Percentiles rank a stretch among this genome's conserved stretches.
These are phyloP conservation scores for Hirtodrosophila histrioides DNA, from an alignment of 2,888 invertebrate species.

Conservation along the genomic window DNA sequence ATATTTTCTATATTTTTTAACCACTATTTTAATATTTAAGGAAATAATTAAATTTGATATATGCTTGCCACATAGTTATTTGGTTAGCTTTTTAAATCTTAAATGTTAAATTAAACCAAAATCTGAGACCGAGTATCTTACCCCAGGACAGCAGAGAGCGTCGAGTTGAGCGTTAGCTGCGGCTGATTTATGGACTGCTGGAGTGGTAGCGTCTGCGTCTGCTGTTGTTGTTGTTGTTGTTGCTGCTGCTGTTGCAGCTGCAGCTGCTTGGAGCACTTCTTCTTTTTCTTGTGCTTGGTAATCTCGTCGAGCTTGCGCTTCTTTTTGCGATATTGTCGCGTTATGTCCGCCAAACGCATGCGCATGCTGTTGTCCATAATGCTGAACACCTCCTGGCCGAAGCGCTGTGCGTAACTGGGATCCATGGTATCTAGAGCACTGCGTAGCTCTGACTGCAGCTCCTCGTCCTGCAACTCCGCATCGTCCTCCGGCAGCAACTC, in stretches of 20 bases:
- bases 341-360: conserved; percentile 91
- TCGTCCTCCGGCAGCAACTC: conserved; percentile 59
- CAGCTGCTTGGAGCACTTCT: conserved; percentile 73
- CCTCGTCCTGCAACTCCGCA: conserved; percentile 74
- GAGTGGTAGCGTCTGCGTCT: neutral
- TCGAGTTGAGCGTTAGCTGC: conserved; percentile 59
- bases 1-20: no score
- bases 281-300: conserved; percentile 84
- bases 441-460: conserved; percentile 76
- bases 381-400: conserved; percentile 86
- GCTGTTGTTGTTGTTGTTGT: conserved; percentile 24
- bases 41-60: no score
- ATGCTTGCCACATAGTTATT: no score
- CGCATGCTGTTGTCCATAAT: conserved; percentile 93
- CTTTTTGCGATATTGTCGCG: conserved; percentile 92
- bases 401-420: conserved; percentile 71
- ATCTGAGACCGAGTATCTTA: conserved; percentile 28
- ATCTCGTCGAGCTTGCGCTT: conserved; percentile 92
- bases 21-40: no score
- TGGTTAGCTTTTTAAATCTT: no score
- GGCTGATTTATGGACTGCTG: conserved; percentile 24
- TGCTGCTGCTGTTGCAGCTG: conserved; percentile 45
- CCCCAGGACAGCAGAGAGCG: conserved; percentile 63
- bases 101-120: no score
- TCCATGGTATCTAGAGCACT: conserved; percentile 76